phyloP scores from a whole-genome alignment of 2,113 vertebrate genomes.

The Brevimyrus niger region DNA sequence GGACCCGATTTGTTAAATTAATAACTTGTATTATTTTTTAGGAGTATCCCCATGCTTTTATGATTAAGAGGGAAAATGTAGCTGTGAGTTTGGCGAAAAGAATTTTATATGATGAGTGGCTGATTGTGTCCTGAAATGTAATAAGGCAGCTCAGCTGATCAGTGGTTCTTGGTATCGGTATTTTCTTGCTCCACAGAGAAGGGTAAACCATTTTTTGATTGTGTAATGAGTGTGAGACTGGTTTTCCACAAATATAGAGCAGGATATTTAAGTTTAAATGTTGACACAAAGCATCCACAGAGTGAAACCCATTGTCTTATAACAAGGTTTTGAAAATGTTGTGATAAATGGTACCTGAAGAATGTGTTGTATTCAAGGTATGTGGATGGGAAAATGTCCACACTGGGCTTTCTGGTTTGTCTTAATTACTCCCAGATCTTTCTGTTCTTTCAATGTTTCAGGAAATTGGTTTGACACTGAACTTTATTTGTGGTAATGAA shows the following conservation, averaged over 20 bases:
- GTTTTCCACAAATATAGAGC: background rate
- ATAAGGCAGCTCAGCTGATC: background rate
- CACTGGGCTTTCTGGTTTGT: conserved; percentile 15
- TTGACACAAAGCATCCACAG: background rate
- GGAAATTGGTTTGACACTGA: background rate
- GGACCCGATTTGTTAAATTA: background rate
- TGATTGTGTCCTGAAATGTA: background rate
- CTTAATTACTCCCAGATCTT: background rate
- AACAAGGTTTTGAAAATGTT: background rate
- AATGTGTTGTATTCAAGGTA: conserved; percentile 13
- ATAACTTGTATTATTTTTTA: background rate
- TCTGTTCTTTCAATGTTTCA: background rate
- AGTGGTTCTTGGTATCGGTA: background rate
- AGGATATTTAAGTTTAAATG: background rate
- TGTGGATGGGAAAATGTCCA: background rate
- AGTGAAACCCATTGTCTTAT: background rate
- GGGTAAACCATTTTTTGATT: background rate
- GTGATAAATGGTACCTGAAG: background rate
- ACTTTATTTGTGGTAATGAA: background rate
- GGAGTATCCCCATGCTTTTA: background rate
- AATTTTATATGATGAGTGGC: background rate
- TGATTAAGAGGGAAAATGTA: background rate
- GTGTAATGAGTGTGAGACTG: background rate
- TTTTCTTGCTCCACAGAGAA: background rate
- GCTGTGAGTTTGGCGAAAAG: background rate